phyloP scores from a whole-genome alignment of 1,140 invertebrate species.

The Drosophila hydei region DNA sequence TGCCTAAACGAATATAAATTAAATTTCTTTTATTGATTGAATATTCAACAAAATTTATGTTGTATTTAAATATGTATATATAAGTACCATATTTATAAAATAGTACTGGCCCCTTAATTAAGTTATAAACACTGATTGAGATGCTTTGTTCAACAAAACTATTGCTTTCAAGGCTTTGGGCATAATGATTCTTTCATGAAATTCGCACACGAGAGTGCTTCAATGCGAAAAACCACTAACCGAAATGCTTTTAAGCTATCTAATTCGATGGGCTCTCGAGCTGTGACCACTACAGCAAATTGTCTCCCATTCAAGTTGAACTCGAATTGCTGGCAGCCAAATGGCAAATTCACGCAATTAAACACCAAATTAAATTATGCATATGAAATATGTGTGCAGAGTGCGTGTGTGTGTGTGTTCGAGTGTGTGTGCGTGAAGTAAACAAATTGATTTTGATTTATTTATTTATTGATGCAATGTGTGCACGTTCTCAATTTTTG shows the following conservation, averaged over 20 bases:
- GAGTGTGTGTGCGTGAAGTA: conserved; percentile 46
- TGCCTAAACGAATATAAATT: no score
- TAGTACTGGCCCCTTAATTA: no score
- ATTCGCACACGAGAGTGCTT: neutral
- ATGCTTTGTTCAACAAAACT: neutral
- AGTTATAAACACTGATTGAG: no score
- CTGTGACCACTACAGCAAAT: conserved; percentile 32
- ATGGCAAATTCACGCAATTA: conserved; percentile 76
- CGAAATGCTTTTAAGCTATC: conserved; percentile 23
- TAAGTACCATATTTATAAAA: no score
- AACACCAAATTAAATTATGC: conserved; percentile 80
- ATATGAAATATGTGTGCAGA: conserved; percentile 56
- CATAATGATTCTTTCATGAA: neutral
- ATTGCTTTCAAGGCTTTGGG: neutral
- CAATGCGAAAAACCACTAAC: conserved; percentile 11
- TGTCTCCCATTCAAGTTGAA: conserved; percentile 22
- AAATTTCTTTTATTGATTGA: no score
- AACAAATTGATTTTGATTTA: conserved; percentile 82
- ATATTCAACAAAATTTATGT: no score
- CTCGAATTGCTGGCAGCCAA: conserved; percentile 54
- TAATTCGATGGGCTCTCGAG: conserved; percentile 32
- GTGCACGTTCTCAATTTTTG: conserved; percentile 35
- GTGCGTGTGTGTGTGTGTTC: conserved; percentile 2
- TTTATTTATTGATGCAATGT: conserved; percentile 65
- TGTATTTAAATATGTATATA: neutral